Conservation (phyloP, 2,797 vertebrate species). For the Crocidura indochinensis region DNA sequence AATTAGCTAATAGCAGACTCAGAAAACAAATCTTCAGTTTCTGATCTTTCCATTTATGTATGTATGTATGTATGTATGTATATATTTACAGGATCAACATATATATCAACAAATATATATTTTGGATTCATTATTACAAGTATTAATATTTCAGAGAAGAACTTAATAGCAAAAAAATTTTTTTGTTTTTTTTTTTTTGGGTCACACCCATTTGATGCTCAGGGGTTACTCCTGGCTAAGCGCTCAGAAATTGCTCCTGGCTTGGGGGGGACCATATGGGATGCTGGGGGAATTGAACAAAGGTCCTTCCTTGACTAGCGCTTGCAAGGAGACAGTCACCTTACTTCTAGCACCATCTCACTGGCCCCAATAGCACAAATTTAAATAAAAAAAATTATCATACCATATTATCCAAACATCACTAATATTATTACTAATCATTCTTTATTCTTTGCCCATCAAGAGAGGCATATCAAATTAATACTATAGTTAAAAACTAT, state of each 20-base stretch:
- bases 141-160: conserved; percentile 5
- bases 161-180: neutral
- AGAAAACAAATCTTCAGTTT: conserved; percentile 30
- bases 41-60: neutral
- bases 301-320: too few species aligned
- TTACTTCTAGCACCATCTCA: too few species aligned
- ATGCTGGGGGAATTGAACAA: too few species aligned
- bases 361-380: too few species aligned
- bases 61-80: too few species aligned
- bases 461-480: conserved; percentile 53
- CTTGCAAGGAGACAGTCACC: too few species aligned
- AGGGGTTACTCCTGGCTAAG: too few species aligned
- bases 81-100: conserved; percentile 4
- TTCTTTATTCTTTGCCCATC: neutral
- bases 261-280: too few species aligned
- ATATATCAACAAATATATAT: neutral
- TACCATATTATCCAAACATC: neutral
- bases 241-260: too few species aligned
- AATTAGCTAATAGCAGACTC: neutral
- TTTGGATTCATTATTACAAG: conserved; percentile 50
- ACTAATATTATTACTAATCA: conserved; percentile 3
- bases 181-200: too few species aligned
- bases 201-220: too few species aligned
- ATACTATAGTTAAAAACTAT: neutral
- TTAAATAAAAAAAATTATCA: neutral